phyloP scores from a whole-genome alignment of 1,140 invertebrate species.

The Ostrea denselamellosa region DNA sequence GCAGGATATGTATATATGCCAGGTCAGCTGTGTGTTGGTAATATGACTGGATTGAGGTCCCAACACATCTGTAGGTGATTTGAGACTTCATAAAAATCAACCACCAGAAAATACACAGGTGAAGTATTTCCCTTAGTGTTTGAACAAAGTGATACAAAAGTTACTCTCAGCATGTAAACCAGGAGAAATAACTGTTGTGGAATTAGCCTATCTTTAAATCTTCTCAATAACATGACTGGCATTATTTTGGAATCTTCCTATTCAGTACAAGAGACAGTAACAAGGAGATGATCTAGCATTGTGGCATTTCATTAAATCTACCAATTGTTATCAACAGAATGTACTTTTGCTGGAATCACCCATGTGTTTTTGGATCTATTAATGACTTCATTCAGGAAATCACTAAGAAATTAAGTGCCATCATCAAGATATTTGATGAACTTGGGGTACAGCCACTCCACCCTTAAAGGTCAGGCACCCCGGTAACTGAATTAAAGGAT shows the following conservation, averaged over 20 bases:
- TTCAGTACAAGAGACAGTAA: background rate
- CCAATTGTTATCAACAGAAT: constrained; percentile 16
- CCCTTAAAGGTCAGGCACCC: constrained; percentile 3
- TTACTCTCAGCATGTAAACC: background rate
- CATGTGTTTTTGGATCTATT: background rate
- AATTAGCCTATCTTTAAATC: constrained; percentile 19
- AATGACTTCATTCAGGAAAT: constrained; percentile 25
- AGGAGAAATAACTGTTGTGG: background rate
- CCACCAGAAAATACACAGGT: constrained; percentile 35
- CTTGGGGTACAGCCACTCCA: background rate
- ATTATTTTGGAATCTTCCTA: background rate
- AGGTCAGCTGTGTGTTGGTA: constrained; percentile 10
- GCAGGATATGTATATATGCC: constrained; percentile 8
- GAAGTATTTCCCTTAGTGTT: background rate
- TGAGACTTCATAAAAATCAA: constrained; percentile 40
- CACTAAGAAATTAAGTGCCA: constrained; percentile 6
- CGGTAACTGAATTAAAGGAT: constrained; percentile 5
- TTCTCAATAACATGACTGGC: constrained; percentile 8
- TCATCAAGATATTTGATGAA: constrained; percentile 23
- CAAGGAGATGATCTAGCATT: constrained; percentile 10
- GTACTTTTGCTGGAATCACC: background rate
- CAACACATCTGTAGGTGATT: constrained; percentile 22
- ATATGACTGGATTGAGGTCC: background rate
- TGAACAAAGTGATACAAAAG: constrained; percentile 38
- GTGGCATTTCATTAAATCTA: constrained; percentile 23